A percentile compares a stretch with the other conserved stretches of the same genome.
These are phyloP conservation scores for Eueides isabella DNA, from an alignment of 1,140 invertebrate species.

Conservation along the genomic window DNA sequence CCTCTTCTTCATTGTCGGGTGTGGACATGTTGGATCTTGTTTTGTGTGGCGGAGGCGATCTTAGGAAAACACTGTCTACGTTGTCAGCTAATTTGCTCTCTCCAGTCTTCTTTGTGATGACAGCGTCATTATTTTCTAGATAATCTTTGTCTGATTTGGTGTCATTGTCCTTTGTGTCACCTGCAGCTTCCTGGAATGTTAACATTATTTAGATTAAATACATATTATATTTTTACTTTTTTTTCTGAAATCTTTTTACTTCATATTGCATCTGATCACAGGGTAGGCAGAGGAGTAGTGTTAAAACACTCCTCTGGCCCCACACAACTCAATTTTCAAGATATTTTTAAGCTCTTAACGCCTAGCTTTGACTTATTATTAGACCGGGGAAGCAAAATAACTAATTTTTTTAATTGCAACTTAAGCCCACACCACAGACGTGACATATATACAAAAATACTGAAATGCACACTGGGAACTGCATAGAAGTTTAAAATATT, in stretches of 20 bases:
- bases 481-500: not conserved
- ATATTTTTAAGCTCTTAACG: too few species aligned
- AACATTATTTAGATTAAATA: not conserved
- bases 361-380: too few species aligned
- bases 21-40: conserved; percentile 51
- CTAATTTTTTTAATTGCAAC: too few species aligned
- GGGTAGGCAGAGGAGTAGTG: too few species aligned
- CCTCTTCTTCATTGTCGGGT: conserved; percentile 60
- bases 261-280: too few species aligned
- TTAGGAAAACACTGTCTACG: conserved; percentile 69
- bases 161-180: conserved; percentile 47
- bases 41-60: conserved; percentile 60
- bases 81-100: conserved; percentile 54
- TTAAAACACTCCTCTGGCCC: too few species aligned
- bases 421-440: too few species aligned
- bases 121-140: conserved; percentile 50
- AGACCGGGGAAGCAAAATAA: too few species aligned
- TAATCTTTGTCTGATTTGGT: conserved; percentile 45
- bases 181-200: conserved; percentile 55
- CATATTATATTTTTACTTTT: not conserved
- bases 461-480: too few species aligned
- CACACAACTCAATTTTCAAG: too few species aligned
- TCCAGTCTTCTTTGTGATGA: conserved; percentile 41
- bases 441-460: too few species aligned
- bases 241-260: not conserved